These are phyloP conservation scores for Caenorhabditis imperialis DNA, from an alignment of 2,888 invertebrate species.

Conservation along the genomic window DNA sequence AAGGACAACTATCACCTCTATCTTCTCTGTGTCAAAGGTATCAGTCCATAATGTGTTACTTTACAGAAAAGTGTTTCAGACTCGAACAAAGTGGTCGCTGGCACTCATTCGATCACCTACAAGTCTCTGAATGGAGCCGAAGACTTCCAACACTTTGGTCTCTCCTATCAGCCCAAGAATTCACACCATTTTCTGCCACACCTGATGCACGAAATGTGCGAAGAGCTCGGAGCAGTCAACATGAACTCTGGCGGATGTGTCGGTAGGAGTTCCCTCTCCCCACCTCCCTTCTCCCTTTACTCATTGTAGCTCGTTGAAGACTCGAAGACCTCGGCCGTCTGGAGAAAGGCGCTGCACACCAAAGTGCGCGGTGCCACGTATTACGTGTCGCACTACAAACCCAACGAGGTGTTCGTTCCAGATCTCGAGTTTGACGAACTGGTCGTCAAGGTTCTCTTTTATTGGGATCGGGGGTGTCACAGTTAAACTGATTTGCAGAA, in stretches of 20 bases:
- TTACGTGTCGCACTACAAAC: conserved; percentile 31
- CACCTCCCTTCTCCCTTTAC: conserved; percentile 14
- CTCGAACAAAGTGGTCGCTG: conserved; percentile 24
- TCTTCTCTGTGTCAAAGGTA: conserved; percentile 47
- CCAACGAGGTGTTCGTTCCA: conserved; percentile 31
- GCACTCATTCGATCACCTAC: conserved; percentile 34
- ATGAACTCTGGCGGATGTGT: conserved; percentile 54
- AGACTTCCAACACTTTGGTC: conserved; percentile 33
- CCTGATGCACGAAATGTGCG: conserved; percentile 32
- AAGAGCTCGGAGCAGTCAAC: conserved; percentile 22
- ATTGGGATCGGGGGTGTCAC: not conserved
- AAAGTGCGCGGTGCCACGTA: conserved; percentile 40
- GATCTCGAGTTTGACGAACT: conserved; percentile 30
- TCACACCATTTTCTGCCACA: conserved; percentile 21
- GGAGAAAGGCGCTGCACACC: conserved; percentile 35
- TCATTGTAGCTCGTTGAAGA: conserved; percentile 39
- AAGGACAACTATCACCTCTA: conserved; percentile 40
- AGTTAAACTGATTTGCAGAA: conserved; percentile 14
- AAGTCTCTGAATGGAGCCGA: conserved; percentile 26
- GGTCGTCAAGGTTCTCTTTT: conserved; percentile 24
- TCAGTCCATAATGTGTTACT: not conserved
- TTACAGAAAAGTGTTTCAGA: conserved; percentile 13
- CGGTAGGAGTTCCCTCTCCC: conserved; percentile 17
- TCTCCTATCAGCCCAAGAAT: conserved; percentile 30
- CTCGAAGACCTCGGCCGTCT: conserved; percentile 27